Conservation (phyloP, 2,888 invertebrate genomes). For the Escarpia spicata region DNA sequence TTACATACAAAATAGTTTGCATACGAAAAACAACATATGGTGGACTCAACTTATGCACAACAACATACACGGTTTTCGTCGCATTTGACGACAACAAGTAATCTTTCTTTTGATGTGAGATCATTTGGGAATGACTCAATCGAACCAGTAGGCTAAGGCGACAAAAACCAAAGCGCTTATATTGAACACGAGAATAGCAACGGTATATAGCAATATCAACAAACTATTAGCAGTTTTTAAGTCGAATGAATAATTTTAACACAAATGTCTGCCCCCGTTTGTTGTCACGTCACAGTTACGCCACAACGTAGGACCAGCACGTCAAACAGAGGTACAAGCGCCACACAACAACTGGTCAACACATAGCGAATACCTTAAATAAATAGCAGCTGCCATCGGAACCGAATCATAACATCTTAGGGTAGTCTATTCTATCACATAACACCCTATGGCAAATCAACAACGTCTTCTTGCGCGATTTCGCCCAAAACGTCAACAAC, state of each 20-base stretch:
- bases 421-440: background rate
- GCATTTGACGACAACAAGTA: background rate
- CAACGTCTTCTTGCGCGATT: background rate
- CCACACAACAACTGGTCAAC: background rate
- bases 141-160: background rate
- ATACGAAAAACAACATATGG: background rate
- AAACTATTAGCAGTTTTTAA: background rate
- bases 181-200: background rate
- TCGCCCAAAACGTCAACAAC: background rate
- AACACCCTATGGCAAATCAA: conserved; percentile 9
- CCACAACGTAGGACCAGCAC: too few species aligned
- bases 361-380: background rate
- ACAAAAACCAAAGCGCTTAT: background rate
- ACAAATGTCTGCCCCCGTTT: too few species aligned
- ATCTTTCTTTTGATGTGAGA: background rate
- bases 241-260: background rate
- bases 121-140: background rate
- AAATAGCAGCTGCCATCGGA: background rate
- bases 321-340: background rate
- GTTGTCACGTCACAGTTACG: too few species aligned
- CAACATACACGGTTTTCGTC: background rate
- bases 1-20: background rate
- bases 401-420: background rate
- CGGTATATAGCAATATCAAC: background rate
- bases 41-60: background rate